These are phyloP conservation scores for Anastrepha ludens DNA, from an alignment of 1,140 invertebrate genomes.

Conservation along the genomic window DNA sequence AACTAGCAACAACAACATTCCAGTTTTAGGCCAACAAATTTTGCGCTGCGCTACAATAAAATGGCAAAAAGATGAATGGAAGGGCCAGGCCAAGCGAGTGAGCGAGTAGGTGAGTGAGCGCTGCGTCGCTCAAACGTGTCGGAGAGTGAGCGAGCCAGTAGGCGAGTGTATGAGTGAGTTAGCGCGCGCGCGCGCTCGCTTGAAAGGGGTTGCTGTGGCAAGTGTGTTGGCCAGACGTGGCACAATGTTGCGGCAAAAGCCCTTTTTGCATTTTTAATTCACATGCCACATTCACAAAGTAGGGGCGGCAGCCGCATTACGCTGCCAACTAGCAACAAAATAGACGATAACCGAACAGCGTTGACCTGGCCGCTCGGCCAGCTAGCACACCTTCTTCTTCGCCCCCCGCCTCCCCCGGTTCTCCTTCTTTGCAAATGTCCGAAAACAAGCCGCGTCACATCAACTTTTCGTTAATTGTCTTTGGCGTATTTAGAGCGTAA, in stretches of 20 bases:
- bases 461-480: constrained; percentile 69
- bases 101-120: constrained; percentile 17
- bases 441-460: not conserved
- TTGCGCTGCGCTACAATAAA: not conserved
- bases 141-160: not conserved
- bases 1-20: not conserved
- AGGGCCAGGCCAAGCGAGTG: not conserved
- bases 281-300: not conserved
- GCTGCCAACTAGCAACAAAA: not conserved
- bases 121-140: not conserved
- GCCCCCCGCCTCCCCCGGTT: not conserved
- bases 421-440: not conserved
- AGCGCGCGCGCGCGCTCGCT: not conserved
- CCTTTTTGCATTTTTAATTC: not conserved
- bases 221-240: constrained; percentile 14
- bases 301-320: not conserved
- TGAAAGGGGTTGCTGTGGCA: not conserved
- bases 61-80: not conserved
- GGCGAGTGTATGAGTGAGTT: not conserved
- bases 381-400: not conserved
- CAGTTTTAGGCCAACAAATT: constrained; percentile 39
- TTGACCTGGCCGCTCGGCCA: not conserved
- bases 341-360: not conserved
- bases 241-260: constrained; percentile 2
- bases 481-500: constrained; percentile 74